Evolutionary conservation across 2,113 vertebrate genomes (phyloP).

Genomic region (Cairina moschata): DNA sequence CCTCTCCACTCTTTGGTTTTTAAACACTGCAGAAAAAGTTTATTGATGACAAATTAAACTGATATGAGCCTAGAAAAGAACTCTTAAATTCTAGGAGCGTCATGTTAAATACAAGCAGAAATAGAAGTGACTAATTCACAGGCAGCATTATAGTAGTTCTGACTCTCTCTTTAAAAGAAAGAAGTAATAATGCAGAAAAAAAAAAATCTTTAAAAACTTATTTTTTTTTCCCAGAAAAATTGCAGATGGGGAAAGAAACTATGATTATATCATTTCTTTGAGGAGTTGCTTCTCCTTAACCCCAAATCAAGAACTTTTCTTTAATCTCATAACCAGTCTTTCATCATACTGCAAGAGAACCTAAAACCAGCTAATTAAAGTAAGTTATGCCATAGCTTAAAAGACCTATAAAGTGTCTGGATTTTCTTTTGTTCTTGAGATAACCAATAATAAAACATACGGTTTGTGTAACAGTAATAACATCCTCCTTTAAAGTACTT

Average conservation of each 20-base stretch:
- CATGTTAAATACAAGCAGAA: not conserved
- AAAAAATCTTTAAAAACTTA: not conserved
- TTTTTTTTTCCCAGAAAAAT: too few relatives aligned
- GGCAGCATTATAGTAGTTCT: not conserved
- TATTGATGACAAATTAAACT: not conserved
- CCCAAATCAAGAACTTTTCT: not conserved
- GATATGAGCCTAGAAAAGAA: not conserved
- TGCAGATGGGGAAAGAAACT: not conserved
- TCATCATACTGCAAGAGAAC: not conserved
- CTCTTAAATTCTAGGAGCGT: not conserved
- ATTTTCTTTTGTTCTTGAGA: not conserved
- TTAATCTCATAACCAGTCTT: not conserved
- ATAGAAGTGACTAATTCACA: not conserved
- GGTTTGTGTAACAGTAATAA: not conserved
- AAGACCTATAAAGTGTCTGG: not conserved
- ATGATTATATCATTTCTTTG: not conserved
- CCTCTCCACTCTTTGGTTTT: not conserved
- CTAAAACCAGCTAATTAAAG: not conserved
- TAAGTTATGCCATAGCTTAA: not conserved
- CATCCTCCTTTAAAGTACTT: not conserved
- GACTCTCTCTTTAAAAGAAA: not conserved
- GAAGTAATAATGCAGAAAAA: not conserved
- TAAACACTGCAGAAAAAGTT: not conserved
- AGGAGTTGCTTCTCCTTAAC: not conserved
- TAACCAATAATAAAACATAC: not conserved